Conservation (phyloP, 2,113 vertebrate genomes). For the Chelonoidis abingdonii region DNA sequence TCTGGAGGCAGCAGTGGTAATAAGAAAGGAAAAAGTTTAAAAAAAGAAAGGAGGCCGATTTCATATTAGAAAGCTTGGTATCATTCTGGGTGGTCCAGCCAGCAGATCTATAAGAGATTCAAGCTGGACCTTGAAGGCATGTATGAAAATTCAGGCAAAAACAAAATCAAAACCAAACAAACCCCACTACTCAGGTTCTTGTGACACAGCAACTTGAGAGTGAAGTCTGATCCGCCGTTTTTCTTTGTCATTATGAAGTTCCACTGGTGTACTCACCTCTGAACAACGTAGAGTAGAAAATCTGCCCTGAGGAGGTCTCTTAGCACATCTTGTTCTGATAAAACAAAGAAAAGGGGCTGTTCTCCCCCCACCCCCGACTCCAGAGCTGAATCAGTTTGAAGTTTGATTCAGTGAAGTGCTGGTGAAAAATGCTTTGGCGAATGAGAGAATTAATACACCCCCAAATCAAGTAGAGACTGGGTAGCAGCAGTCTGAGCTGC, state of each 20-base stretch:
- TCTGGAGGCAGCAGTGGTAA: neutral
- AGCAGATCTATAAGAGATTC: neutral
- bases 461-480: neutral
- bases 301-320: neutral
- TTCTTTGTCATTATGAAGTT: neutral
- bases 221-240: neutral
- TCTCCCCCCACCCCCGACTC: neutral
- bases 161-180: neutral
- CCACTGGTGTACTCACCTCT: neutral
- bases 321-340: neutral
- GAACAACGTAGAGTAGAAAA: neutral
- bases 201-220: neutral
- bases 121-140: accelerated
- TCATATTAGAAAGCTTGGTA: neutral
- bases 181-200: neutral
- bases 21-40: neutral
- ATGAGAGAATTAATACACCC: neutral
- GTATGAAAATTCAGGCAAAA: neutral
- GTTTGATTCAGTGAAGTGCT: too few relatives aligned
- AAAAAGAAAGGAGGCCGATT: neutral
- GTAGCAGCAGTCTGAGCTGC: neutral
- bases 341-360: neutral
- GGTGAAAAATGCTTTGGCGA: too few relatives aligned
- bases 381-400: neutral
- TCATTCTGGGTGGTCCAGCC: neutral